Evolutionary conservation across 2,113 vertebrate species (phyloP), one percentile per base, ranked within the genome.

Genomic region (Panthera uncia): DNA sequence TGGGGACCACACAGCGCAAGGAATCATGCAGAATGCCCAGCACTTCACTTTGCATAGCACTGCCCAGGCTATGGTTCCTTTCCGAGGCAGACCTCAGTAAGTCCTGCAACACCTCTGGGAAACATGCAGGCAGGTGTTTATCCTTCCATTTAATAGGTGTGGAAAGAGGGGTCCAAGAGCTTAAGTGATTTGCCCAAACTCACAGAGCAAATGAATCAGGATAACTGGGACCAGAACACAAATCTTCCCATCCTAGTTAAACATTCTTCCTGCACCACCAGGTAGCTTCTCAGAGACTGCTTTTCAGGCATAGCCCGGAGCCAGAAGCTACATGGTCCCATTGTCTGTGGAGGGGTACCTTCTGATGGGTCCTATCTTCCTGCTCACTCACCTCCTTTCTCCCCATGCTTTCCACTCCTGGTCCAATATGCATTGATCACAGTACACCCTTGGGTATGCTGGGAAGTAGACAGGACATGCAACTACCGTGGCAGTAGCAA

Each of bases 341-440:
- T 1, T 1, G 21, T 36, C 45, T 57, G 25, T 33, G 4, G 36
- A 52, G 4, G 2, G 14, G 13, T 3, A 12, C 36, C 66, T 93
- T 23, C 2, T 8, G 16, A 6, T 21, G 0, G 0, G 14, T 13
- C 31, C 15, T 1, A 0, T 7, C 2, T 52, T 84, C n/a, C 73
- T 16, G 13, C 69, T 57, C 25, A 16, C 18, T 80, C 45, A 45
- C 45, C 45, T 45, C 45, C 45, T 45, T 45, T 45, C 45, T 8
- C 5, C 1, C 2, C 15, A 8, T 66, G 16, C 25, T 74, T 68
- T 55, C 90, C 7, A 21, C 19, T n/a, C 15, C n/a, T 16, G 12
- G 65, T 57, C 52, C 71, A 36, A 45, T 61, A 7, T 4, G 16
- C 27, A 18, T 21, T 63, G 65, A 76, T 41, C 73, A 74, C 14